Percentiles rank a stretch among this genome's conserved stretches.
Conservation (phyloP, 1,140 invertebrate species). For the Brachionus asplanchnoidis region DNA sequence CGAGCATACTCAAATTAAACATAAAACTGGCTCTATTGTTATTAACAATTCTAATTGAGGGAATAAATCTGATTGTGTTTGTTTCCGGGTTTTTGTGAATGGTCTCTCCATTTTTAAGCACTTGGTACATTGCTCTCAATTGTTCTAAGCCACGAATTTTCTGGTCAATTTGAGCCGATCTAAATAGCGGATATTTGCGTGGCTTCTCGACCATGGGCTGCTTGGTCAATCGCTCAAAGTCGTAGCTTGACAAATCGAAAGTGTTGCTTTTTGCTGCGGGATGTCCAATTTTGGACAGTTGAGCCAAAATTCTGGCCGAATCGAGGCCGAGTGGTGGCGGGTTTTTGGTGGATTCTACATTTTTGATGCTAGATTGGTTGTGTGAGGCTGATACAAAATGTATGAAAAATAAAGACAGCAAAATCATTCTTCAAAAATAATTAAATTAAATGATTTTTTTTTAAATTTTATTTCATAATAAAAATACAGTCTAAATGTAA, state of each 20-base stretch:
- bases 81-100: neutral
- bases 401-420: neutral
- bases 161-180: neutral
- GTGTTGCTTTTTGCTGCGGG: neutral
- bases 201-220: neutral
- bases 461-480: neutral
- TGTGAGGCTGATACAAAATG: neutral
- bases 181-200: neutral
- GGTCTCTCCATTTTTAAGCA: neutral
- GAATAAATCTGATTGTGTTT: conserved; percentile 9
- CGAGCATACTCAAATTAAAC: neutral
- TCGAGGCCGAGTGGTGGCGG: neutral
- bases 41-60: neutral
- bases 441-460: neutral
- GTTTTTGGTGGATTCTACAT: neutral
- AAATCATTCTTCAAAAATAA: neutral
- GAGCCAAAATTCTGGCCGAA: neutral
- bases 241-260: neutral
- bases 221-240: neutral
- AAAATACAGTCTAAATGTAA: neutral
- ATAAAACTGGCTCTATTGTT: neutral
- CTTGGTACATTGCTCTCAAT: neutral
- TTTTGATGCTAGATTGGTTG: conserved; percentile 4
- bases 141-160: neutral
- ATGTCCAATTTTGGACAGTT: neutral